These are phyloP conservation scores for Chaetorhynchus papuensis DNA, from an alignment of 2,113 vertebrate species.

Conservation along the genomic window DNA sequence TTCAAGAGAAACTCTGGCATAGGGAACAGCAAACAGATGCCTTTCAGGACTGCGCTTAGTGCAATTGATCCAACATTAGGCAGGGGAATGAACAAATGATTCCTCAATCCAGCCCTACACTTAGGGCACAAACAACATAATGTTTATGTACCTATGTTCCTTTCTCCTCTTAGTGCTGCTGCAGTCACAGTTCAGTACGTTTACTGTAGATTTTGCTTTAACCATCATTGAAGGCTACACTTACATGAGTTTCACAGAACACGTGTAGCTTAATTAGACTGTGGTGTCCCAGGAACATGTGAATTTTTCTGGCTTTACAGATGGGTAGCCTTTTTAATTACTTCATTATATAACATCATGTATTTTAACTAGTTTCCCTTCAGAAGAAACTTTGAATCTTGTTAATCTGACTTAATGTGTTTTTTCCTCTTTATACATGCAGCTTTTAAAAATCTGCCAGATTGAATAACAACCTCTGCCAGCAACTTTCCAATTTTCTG, in stretches of 20 bases:
- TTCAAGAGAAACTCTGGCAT: neutral
- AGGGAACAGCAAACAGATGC: neutral
- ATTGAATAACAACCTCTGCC: neutral
- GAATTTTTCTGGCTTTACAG: neutral
- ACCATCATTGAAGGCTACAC: neutral
- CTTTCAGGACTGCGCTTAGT: neutral
- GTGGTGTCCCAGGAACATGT: neutral
- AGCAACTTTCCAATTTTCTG: neutral
- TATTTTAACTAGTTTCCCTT: neutral
- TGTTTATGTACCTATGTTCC: neutral
- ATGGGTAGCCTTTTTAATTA: neutral
- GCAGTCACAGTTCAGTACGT: neutral
- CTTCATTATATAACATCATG: neutral
- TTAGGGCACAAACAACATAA: neutral
- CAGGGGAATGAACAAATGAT: neutral
- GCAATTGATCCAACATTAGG: neutral
- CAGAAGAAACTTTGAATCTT: neutral
- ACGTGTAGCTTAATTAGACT: neutral
- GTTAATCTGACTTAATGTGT: neutral
- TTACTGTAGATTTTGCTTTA: neutral
- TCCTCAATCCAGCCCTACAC: neutral
- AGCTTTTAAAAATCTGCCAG: neutral
- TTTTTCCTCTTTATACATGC: neutral
- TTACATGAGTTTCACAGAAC: neutral
- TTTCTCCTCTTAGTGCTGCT: neutral